Base-by-base conservation (phyloP, 2,797 vertebrate genomes). In the Smutsia temminckii region DNA sequence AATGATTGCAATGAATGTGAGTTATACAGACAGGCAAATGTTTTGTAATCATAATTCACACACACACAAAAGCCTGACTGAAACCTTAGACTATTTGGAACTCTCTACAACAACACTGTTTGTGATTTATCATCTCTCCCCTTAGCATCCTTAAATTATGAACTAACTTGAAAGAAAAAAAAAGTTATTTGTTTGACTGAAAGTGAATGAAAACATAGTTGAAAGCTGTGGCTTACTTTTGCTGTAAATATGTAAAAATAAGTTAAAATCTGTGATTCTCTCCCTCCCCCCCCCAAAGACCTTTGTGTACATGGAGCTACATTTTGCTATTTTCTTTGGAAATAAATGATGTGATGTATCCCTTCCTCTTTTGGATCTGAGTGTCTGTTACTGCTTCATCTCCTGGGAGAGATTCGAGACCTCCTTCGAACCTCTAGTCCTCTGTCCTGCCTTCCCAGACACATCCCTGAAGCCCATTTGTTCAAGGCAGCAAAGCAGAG, bases 201-300 rank as follows among this genome's bases (percentile, higher is more conserved):
- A 96, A 94, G 55, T 97, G 84, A 95, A 85, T 91, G 90, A 91
- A 96, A 89, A 95, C 55, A 63, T 79, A 86, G 81, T 93, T 87
- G 75, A 91, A 96, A 96, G 57, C n/a, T 17, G 40, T 94, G 71
- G 63, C 37, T 90, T 91, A 81, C 74, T 97, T 96, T 97, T 97
- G 95, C 95, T 97, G 98, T 97, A 98, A 97, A 98, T 98, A 96
- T 98, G 98, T 98, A 98, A 95, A 96, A 97, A 74, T 89, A 42
- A 46, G 96, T 96, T 95, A n/a, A 93, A 97, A 96, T 89, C 57
- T 96, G 88, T 89, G 89, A 83, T 85, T 69, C 85, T 93, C 97
- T 97, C 94, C 93, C n/a, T n/a, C 95, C 69, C 94, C 88, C 40
- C 95, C 57, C 95, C 61, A 93, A 97, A 97, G 91, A 93, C 59